phyloP scores from a whole-genome alignment of 1,140 invertebrate species.

The Anastrepha obliqua region DNA sequence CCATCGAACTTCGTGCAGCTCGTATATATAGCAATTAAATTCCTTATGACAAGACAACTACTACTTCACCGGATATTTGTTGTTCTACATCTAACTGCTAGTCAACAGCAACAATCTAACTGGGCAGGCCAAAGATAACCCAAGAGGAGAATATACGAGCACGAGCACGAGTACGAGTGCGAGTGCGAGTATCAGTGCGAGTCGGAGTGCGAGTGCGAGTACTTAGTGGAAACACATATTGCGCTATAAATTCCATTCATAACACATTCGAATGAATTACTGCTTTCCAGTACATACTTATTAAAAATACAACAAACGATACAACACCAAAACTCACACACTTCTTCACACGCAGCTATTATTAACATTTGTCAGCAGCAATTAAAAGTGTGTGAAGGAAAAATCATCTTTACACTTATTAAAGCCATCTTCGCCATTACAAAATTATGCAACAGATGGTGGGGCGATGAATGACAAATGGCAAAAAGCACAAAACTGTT shows the following conservation, averaged over 20 bases:
- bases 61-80: slow-evolving; percentile 5
- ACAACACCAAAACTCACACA: neutral
- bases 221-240: neutral
- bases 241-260: slow-evolving; percentile 36
- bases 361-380: slow-evolving; percentile 45
- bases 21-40: slow-evolving; percentile 37
- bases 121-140: neutral
- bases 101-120: too few species aligned
- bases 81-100: too few species aligned
- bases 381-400: slow-evolving; percentile 41
- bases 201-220: neutral
- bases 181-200: neutral
- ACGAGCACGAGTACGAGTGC: neutral
- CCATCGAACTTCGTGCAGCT: slow-evolving; percentile 42
- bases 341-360: neutral
- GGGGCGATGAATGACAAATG: neutral
- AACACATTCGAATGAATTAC: slow-evolving; percentile 31
- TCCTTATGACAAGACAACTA: slow-evolving; percentile 52
- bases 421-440: slow-evolving; percentile 35
- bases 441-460: neutral
- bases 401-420: slow-evolving; percentile 35
- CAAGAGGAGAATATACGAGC: neutral
- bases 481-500: neutral
- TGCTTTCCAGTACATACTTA: slow-evolving; percentile 14
- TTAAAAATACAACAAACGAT: slow-evolving; percentile 35